Base-by-base conservation (phyloP, 2,888 invertebrate species). In the Philaethria dido region DNA sequence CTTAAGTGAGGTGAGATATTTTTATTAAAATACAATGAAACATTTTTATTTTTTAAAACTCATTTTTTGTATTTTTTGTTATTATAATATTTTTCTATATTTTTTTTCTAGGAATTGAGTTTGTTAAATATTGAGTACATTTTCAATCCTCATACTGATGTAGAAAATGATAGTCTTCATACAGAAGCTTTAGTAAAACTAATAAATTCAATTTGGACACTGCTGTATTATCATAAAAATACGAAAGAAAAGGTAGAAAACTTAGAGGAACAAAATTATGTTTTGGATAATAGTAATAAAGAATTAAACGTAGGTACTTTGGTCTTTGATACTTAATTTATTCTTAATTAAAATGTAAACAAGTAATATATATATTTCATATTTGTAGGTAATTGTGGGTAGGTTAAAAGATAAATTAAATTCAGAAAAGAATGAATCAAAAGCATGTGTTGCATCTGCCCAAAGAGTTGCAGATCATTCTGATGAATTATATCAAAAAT, bases 371-470 rank as follows among this genome's bases (percentile, higher is more conserved):
- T 39, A 20, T 47, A 36, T 9, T 39, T 64, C 20, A 22, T 33
- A 8, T 22, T 47, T 77, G 39, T 65, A 92, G 92, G 79, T 75
- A 18, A 73, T 80, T 63, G 72, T 87, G 9, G 76, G 73, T n/a
- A 84, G 75, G 63, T 70, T 89, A 4, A 89, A 87, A 73, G 80
- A 84, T 22, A 86, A 84, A 72, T 75, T 91, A 44, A 80, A 72
- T 67, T 70, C 68, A 3, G 90, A 91, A 69, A 88, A 88, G 73
- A 88, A 87, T 82, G 89, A 90, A 76, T 80, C 91, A 2, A 86
- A 81, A 72, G 87, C 91, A 14, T 92, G 92, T 80, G 83, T 92
- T 36, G 89, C 88, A 39, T 85, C 90, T 52, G 90, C 89, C 1
- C 91, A 88, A 71, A 83, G 87, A 68, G 83, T 89, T 47, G 82